These are phyloP conservation scores for Chamaetylas fuelleborni DNA, from an alignment of 2,113 vertebrate genomes.

Conservation along the genomic window DNA sequence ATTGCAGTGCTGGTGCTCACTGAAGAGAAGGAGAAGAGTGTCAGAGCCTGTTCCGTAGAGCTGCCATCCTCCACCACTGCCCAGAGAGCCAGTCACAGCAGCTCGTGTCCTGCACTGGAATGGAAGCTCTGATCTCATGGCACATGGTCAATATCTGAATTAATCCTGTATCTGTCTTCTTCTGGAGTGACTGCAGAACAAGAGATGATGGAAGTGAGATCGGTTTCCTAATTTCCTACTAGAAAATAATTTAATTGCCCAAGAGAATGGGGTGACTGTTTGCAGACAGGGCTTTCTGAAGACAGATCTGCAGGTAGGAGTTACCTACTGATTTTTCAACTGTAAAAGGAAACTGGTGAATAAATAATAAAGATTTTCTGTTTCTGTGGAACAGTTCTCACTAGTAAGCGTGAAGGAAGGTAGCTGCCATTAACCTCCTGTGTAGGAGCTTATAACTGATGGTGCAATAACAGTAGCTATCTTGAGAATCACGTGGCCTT, in stretches of 20 bases:
- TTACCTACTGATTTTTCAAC: background rate
- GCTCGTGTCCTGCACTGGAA: background rate
- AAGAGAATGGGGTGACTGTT: background rate
- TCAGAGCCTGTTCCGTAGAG: background rate
- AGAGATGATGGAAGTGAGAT: background rate
- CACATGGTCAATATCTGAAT: background rate
- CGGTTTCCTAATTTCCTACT: background rate
- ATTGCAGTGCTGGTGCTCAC: background rate
- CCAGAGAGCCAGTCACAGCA: fast-evolving
- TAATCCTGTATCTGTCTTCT: background rate
- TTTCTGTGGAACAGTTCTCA: background rate
- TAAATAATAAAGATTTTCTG: background rate
- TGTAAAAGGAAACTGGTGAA: background rate
- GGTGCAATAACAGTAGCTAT: background rate
- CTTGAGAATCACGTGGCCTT: background rate
- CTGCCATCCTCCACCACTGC: background rate
- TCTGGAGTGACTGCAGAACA: background rate
- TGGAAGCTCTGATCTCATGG: background rate
- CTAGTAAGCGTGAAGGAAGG: background rate
- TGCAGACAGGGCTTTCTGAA: background rate
- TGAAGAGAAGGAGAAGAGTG: fast-evolving
- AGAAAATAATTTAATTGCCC: background rate
- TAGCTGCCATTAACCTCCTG: background rate
- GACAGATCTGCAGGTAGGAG: background rate
- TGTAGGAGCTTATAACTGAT: background rate